Conservation (phyloP, 2,888 invertebrate genomes). For the Clunio marinus region DNA sequence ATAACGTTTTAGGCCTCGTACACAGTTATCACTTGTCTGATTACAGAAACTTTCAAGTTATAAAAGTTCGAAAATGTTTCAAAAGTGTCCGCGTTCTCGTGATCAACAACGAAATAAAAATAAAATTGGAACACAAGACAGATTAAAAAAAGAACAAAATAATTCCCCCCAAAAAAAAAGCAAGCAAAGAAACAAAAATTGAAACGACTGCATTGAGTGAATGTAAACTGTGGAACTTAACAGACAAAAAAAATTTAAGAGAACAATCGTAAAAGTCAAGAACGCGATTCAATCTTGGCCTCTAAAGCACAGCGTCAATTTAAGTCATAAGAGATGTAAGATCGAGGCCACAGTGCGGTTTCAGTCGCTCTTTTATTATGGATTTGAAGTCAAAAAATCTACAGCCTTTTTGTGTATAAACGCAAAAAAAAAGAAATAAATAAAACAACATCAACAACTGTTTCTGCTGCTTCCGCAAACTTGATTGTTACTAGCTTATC, state of each 20-base stretch:
- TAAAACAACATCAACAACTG: too few species aligned
- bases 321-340: slow-evolving; percentile 17
- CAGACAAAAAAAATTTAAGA: slow-evolving; percentile 7
- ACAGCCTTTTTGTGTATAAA: background rate
- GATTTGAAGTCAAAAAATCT: too few species aligned
- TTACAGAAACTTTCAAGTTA: slow-evolving; percentile 1
- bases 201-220: slow-evolving; percentile 7
- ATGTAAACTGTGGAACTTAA: background rate
- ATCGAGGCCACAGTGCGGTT: slow-evolving; percentile 14
- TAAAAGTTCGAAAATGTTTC: background rate
- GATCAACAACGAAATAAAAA: background rate
- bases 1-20: slow-evolving; percentile 1
- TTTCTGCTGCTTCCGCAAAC: too few species aligned
- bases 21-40: slow-evolving; percentile 6
- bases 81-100: too few species aligned
- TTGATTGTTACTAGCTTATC: too few species aligned
- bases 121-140: background rate
- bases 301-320: slow-evolving; percentile 28
- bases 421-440: too few species aligned
- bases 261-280: slow-evolving; percentile 35
- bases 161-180: background rate
- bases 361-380: too few species aligned
- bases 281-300: slow-evolving; percentile 34
- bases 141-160: background rate
- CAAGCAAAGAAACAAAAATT: slow-evolving; percentile 10